Evolutionary conservation across 2,888 invertebrate genomes (phyloP).

Genomic region (Melinopterus prodromus): DNA sequence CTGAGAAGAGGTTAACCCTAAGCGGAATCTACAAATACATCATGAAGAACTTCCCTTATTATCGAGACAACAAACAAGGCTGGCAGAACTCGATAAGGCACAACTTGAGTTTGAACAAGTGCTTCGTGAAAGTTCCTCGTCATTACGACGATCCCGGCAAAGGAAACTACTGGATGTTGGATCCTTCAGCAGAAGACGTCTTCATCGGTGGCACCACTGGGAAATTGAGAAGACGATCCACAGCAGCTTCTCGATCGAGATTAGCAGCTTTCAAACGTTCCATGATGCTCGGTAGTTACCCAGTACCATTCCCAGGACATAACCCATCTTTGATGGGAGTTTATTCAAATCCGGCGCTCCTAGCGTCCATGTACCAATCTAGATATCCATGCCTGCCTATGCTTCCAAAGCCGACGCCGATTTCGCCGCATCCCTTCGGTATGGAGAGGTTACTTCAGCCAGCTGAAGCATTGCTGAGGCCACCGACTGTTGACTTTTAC

Average conservation of each 20-base stretch:
- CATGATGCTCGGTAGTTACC: slow-evolving; percentile 68
- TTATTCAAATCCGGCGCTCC: slow-evolving; percentile 66
- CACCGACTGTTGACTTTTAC: slow-evolving; percentile 63
- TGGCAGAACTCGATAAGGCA: slow-evolving; percentile 99
- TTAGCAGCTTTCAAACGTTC: slow-evolving; percentile 90
- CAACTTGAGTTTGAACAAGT: slow-evolving; percentile 96
- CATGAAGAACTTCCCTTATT: slow-evolving; percentile 98
- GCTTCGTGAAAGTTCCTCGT: slow-evolving; percentile 96
- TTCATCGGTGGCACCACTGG: slow-evolving; percentile 98
- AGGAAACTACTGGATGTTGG: slow-evolving; percentile 99
- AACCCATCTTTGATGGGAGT: slow-evolving; percentile 65
- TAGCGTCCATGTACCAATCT: slow-evolving; percentile 71
- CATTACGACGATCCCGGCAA: slow-evolving; percentile 99
- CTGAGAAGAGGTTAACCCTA: slow-evolving; percentile 89
- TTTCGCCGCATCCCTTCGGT: slow-evolving; percentile 60
- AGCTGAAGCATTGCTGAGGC: slow-evolving; percentile 61
- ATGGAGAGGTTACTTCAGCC: slow-evolving; percentile 56
- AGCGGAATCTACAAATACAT: slow-evolving; percentile 99
- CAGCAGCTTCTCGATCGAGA: slow-evolving; percentile 88
- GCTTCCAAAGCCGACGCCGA: slow-evolving; percentile 65
- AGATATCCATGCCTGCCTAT: slow-evolving; percentile 68
- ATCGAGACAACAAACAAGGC: slow-evolving; percentile 96
- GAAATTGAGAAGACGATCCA: slow-evolving; percentile 89
- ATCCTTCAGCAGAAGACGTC: slow-evolving; percentile 96
- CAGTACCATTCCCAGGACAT: slow-evolving; percentile 61